phyloP scores from a whole-genome alignment of 2,888 invertebrate species.

The Ligdia adustata region DNA sequence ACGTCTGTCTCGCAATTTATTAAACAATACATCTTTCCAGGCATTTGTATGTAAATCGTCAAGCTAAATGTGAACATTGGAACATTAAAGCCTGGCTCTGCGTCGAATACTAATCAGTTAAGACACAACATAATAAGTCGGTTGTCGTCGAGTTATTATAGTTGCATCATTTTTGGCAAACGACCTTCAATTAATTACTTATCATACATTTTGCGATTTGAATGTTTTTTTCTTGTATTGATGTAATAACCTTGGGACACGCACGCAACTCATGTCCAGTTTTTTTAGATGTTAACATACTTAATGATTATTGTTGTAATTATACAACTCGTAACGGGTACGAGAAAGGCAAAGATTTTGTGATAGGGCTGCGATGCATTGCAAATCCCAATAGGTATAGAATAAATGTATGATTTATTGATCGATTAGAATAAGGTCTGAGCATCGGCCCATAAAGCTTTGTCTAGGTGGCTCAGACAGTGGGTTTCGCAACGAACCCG shows the following conservation, averaged over 20 bases:
- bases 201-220: conserved; percentile 27
- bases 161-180: conserved; percentile 39
- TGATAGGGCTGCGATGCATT: too few relatives aligned
- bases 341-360: too few relatives aligned
- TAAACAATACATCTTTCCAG: conserved; percentile 61
- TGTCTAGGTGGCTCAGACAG: conserved; percentile 44
- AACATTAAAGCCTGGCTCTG: conserved; percentile 42
- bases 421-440: conserved; percentile 29
- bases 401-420: conserved; percentile 31
- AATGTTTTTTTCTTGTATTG: conserved; percentile 4
- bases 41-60: conserved; percentile 35
- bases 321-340: too few relatives aligned
- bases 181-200: conserved; percentile 35
- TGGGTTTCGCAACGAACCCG: conserved; percentile 59
- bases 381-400: conserved; percentile 14
- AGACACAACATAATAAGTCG: conserved; percentile 21
- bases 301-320: too few relatives aligned
- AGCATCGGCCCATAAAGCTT: conserved; percentile 37
- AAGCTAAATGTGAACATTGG: conserved; percentile 39
- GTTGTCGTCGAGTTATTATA: conserved; percentile 30
- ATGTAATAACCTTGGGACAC: conserved; percentile 3
- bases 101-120: conserved; percentile 41
- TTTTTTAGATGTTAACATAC: conserved; percentile 6
- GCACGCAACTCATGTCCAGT: conserved; percentile 1
- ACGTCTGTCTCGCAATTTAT: conserved; percentile 60